A percentile compares a stretch with the other conserved stretches of the same genome.
Evolutionary conservation across 2,797 vertebrate genomes (phyloP).

Genomic region (Sebastes aleutianus): DNA sequence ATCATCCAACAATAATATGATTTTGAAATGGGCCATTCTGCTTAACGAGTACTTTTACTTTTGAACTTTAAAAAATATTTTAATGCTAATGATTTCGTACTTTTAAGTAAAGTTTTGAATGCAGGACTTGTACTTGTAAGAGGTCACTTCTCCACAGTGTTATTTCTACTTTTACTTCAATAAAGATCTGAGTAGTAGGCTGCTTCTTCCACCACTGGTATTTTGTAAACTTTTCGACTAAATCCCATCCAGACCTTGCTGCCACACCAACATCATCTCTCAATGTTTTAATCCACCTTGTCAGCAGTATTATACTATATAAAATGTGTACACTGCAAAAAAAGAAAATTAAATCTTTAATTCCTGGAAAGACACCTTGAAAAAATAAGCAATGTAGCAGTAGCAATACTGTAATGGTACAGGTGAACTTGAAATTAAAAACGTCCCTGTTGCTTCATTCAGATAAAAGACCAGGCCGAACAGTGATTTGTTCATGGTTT

Average conservation of each 20-base stretch:
- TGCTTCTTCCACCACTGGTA: neutral
- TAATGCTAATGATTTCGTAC: neutral
- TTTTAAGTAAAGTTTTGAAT: neutral
- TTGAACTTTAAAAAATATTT: neutral
- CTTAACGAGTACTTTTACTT: neutral
- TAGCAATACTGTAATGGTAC: constrained; percentile 17
- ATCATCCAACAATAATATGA: neutral
- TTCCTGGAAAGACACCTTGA: neutral
- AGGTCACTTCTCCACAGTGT: neutral
- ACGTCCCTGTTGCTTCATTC: neutral
- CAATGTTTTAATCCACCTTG: neutral
- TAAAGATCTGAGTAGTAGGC: neutral
- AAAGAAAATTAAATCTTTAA: constrained; percentile 7
- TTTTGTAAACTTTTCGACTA: neutral
- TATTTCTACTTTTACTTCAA: neutral
- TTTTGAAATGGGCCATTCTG: neutral
- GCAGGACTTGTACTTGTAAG: neutral
- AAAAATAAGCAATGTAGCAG: neutral
- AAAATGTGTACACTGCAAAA: neutral
- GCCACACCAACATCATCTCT: neutral
- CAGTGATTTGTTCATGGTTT: neutral
- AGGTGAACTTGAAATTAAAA: neutral
- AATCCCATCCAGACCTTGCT: neutral
- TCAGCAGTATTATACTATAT: neutral
- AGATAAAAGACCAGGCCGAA: neutral